Evolutionary conservation across 2,888 invertebrate genomes (phyloP), one percentile per base, ranked within the genome.

Genomic region (Acanthosoma haemorrhoidale): DNA sequence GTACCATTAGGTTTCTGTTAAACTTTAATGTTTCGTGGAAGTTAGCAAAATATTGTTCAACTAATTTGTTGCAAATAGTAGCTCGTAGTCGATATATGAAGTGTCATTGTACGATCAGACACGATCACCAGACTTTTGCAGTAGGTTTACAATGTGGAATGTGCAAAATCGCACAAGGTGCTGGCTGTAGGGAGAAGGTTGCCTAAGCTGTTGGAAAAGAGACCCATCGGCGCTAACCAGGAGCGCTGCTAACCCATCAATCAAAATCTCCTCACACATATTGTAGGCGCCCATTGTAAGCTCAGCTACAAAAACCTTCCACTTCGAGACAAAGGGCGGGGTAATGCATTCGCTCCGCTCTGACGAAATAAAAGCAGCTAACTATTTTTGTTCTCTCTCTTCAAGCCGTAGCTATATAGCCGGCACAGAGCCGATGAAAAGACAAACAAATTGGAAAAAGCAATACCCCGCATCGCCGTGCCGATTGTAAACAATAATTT

Each of bases 361-460:
- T 4, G 39, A 15, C 64, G 29, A 41, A 64, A 64, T 64, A 64
- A 64, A 64, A 64, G 64, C 64, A 8, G 39, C 64, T 39, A 64
- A 64, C 64, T 64, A 64, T 64, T 64, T 64, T 64, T 64, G 64
- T 64, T 64, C 64, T 64, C 18, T n/a, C n/a, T n/a, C 51, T 51
- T 51, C 51, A n/a, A 38, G 64, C n/a, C 25, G 29, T 64, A 25
- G 41, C 39, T 36, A 59, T 38, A 61, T 34, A 32, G 57, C 6
- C 57, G 15, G 36, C 61, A 6, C 18, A 64, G 64, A 64, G 64
- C 59, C 63, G 38, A 60, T 70, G 57, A 71, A 73, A 73, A 72
- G 73, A 73, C 72, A 73, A 73, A 73, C 74, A 73, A 73, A 74
- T 74, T 71, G 73, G 68, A 72, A 72, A 72, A 73, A 71, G 72